Percentiles rank a stretch among this genome's conserved stretches.
Conservation (phyloP, 2,888 invertebrate genomes). For the Scrobipalpa costella region DNA sequence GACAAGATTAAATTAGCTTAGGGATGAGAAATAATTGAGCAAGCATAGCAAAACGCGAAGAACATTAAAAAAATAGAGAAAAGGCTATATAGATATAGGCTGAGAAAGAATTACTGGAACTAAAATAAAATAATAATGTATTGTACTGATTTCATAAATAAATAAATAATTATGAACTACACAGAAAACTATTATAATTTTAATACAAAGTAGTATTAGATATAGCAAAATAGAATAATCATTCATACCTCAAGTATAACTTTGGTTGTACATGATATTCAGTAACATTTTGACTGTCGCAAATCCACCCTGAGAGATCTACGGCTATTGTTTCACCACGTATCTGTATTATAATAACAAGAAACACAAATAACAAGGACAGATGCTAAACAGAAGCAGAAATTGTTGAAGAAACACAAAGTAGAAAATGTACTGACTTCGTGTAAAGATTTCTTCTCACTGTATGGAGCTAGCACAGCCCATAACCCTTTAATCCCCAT, state of each 20-base stretch:
- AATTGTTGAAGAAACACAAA: not conserved
- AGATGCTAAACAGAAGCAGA: not conserved
- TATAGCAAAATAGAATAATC: too few relatives aligned
- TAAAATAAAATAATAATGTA: too few relatives aligned
- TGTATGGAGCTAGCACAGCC: slow-evolving; percentile 88
- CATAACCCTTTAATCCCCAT: slow-evolving; percentile 97
- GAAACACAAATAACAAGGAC: slow-evolving; percentile 9
- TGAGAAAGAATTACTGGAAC: too few relatives aligned
- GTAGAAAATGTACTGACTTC: slow-evolving; percentile 75
- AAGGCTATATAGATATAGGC: too few relatives aligned
- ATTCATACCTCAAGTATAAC: slow-evolving; percentile 93
- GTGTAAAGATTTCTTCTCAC: slow-evolving; percentile 88
- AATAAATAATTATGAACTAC: too few relatives aligned
- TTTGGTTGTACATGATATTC: slow-evolving; percentile 88
- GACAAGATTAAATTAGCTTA: too few relatives aligned
- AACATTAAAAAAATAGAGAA: too few relatives aligned
- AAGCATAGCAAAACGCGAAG: too few relatives aligned
- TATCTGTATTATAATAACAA: slow-evolving; percentile 49
- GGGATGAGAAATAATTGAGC: too few relatives aligned
- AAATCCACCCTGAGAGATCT: slow-evolving; percentile 95
- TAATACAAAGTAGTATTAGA: too few relatives aligned
- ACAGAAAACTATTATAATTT: too few relatives aligned
- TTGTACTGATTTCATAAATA: too few relatives aligned
- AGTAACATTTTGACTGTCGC: slow-evolving; percentile 90
- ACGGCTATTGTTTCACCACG: slow-evolving; percentile 91